Conservation (phyloP, 2,888 invertebrate species). For the Platypus cylindrus region DNA sequence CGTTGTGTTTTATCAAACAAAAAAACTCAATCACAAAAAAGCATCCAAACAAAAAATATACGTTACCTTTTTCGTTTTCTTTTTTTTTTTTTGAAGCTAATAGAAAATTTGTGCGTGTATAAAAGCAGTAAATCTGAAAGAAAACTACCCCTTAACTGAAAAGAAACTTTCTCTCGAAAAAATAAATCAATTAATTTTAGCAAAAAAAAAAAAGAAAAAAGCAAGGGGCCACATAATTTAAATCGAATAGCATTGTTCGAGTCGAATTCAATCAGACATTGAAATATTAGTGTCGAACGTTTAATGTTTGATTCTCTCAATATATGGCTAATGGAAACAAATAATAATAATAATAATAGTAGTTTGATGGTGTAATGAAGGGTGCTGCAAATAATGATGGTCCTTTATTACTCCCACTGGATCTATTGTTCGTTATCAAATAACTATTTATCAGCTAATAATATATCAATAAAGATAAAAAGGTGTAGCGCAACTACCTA, state of each 20-base stretch:
- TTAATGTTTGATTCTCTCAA: constrained; percentile 20
- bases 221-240: no score
- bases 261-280: constrained; percentile 17
- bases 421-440: constrained; percentile 17
- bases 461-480: constrained; percentile 22
- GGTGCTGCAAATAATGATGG: no score
- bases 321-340: constrained; percentile 15
- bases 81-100: no score
- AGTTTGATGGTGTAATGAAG: no score
- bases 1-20: no score
- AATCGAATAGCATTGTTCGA: constrained; percentile 8
- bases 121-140: constrained; percentile 7
- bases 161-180: no score
- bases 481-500: no score
- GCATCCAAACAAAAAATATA: background rate
- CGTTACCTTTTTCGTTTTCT: no score
- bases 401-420: constrained; percentile 9
- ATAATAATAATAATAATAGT: no score
- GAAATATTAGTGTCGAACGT: constrained; percentile 16
- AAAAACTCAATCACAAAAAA: constrained; percentile 2
- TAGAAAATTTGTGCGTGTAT: no score
- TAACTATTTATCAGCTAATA: constrained; percentile 20
- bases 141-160: constrained; percentile 7
- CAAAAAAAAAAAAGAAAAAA: no score
- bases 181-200: constrained; percentile 13